Percentiles rank a stretch among this genome's conserved stretches.
phyloP scores from a whole-genome alignment of 2,797 vertebrate genomes.

The Margarornis squamiger region DNA sequence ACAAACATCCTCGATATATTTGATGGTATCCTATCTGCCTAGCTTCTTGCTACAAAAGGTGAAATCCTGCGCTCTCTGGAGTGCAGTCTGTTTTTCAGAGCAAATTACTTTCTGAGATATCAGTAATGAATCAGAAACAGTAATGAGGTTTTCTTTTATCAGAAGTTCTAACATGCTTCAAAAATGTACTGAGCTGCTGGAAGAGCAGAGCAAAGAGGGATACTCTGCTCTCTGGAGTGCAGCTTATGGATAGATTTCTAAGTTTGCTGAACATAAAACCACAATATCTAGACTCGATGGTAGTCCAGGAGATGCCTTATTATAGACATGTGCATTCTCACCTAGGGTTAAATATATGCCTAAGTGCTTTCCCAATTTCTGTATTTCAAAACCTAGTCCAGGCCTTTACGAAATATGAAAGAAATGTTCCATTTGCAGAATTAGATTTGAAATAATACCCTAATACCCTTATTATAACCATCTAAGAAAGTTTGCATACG shows the following conservation, averaged over 20 bases:
- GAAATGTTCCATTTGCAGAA: background rate
- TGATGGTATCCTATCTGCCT: background rate
- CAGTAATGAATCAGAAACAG: background rate
- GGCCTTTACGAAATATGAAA: background rate
- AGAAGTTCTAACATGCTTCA: background rate
- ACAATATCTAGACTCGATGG: background rate
- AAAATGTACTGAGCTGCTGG: background rate
- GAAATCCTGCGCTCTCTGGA: background rate
- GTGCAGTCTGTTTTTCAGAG: background rate
- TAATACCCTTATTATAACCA: background rate
- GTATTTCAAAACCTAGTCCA: background rate
- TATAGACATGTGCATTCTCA: background rate
- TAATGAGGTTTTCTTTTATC: slow-evolving; percentile 33
- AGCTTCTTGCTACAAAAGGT: background rate
- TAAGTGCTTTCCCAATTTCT: background rate
- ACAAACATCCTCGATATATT: background rate
- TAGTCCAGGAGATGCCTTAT: background rate
- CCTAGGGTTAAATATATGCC: background rate
- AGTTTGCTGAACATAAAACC: background rate
- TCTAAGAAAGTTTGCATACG: background rate
- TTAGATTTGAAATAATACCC: background rate
- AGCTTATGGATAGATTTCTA: background rate
- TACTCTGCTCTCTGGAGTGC: background rate
- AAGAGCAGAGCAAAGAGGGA: background rate
- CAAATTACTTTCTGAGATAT: slow-evolving; percentile 16